Percentiles rank a stretch among this genome's conserved stretches.
These are phyloP conservation scores for Cassiopea andromeda DNA, from an alignment of 30 jellyfish, hydroid and myxozoan species.

Conservation along the genomic window DNA sequence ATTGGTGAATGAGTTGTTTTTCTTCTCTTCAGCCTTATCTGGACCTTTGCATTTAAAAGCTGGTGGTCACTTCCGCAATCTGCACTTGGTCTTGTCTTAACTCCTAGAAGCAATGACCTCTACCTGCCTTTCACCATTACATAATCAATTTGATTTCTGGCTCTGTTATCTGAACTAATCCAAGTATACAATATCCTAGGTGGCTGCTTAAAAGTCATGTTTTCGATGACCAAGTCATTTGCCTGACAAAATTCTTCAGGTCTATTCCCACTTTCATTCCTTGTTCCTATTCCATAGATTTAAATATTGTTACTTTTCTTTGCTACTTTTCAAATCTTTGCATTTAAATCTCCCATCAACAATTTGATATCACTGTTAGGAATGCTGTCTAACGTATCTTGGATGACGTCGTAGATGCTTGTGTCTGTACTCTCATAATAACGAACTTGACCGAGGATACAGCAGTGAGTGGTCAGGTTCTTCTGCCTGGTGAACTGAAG, in stretches of 20 bases:
- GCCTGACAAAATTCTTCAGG: slow-evolving; percentile 13
- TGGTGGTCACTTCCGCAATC: slow-evolving; percentile 40
- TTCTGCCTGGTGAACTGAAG: background rate
- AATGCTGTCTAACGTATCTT: slow-evolving; percentile 48
- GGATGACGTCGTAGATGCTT: slow-evolving; percentile 28
- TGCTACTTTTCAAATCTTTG: slow-evolving; percentile 16
- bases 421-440: background rate
- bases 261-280: slow-evolving; percentile 50
- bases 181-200: slow-evolving; percentile 17
- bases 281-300: slow-evolving; percentile 43
- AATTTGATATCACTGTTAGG: slow-evolving; percentile 38
- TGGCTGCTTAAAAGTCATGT: slow-evolving; percentile 5
- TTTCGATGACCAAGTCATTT: background rate
- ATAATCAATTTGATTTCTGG: slow-evolving; percentile 1
- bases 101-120: background rate
- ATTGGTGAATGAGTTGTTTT: background rate
- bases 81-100: slow-evolving; percentile 16
- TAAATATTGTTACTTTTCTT: slow-evolving; percentile 39
- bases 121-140: background rate
- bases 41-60: slow-evolving; percentile 5
- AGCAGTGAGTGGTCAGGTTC: background rate
- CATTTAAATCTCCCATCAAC: slow-evolving; percentile 20
- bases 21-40: background rate
- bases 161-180: slow-evolving; percentile 1
- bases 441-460: background rate